Evolutionary conservation across 2,113 vertebrate species (phyloP).

Genomic region (Pedionomus torquatus): DNA sequence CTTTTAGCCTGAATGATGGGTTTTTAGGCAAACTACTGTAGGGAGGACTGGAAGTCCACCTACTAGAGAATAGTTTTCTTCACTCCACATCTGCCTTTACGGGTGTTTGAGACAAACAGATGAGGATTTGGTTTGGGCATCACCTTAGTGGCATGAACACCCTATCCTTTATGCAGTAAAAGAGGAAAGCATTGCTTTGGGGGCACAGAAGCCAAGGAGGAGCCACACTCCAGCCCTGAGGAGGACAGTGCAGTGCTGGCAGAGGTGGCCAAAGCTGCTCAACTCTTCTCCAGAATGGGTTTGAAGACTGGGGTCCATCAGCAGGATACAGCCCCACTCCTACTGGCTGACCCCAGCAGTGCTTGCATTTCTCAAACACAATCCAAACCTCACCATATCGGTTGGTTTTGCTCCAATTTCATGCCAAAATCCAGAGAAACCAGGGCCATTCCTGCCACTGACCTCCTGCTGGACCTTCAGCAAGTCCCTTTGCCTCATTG

Average conservation of each 20-base stretch:
- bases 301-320: not conserved
- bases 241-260: not conserved
- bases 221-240: not conserved
- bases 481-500: not conserved
- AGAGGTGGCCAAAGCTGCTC: not conserved
- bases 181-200: not conserved
- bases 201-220: not conserved
- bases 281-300: accelerated
- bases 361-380: not conserved
- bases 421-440: not conserved
- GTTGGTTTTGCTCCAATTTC: not conserved
- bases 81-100: not conserved
- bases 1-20: not conserved
- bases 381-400: accelerated
- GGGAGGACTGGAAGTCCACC: not conserved
- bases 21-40: not conserved
- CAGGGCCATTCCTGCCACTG: not conserved
- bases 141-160: not conserved
- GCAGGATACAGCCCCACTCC: not conserved
- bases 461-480: not conserved
- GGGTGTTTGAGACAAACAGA: not conserved
- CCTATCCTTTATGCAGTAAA: accelerated
- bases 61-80: not conserved
- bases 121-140: not conserved
- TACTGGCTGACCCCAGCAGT: not conserved